Evolutionary conservation across 2,113 vertebrate genomes (phyloP).

Genomic region (Alethe castanea): DNA sequence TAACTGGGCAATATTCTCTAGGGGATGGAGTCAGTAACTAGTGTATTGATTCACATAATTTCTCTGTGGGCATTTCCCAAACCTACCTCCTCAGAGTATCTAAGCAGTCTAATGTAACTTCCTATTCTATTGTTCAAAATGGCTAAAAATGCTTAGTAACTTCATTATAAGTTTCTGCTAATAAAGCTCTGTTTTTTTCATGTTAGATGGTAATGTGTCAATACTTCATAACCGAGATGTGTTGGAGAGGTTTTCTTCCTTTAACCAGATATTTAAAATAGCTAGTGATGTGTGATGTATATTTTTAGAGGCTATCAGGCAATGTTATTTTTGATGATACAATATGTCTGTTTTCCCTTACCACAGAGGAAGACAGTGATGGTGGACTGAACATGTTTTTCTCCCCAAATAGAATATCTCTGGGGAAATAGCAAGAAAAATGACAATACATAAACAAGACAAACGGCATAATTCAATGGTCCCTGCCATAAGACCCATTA

Average conservation of each 20-base stretch:
- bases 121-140: not conserved
- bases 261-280: conserved; percentile 36
- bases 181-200: not conserved
- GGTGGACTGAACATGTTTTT: not conserved
- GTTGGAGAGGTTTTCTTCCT: conserved; percentile 6
- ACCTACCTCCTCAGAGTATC: not conserved
- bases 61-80: not conserved
- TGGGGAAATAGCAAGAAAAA: not conserved
- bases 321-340: conserved; percentile 9
- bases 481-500: not conserved
- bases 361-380: not conserved
- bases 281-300: not conserved
- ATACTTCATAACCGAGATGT: not conserved
- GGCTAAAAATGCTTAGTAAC: not conserved
- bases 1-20: not conserved
- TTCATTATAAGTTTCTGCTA: not conserved
- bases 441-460: not conserved
- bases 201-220: not conserved
- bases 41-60: not conserved
- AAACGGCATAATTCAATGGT: not conserved
- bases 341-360: conserved; percentile 15
- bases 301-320: conserved; percentile 37
- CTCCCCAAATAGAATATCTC: not conserved
- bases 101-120: not conserved
- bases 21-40: not conserved